phyloP scores from a whole-genome alignment of 2,113 vertebrate genomes.

The Salminus brasiliensis region DNA sequence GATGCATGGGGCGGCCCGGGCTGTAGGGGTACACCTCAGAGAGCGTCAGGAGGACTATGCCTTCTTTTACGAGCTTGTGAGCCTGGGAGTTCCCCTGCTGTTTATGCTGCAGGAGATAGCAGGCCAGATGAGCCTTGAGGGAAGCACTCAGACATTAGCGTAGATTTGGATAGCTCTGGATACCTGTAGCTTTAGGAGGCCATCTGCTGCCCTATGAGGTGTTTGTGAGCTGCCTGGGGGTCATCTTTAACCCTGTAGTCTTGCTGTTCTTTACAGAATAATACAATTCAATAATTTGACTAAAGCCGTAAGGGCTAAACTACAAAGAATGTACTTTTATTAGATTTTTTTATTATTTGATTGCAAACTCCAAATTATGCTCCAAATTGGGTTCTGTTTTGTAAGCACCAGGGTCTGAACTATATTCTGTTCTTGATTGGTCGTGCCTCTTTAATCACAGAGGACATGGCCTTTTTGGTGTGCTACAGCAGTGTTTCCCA shows the following conservation, averaged over 20 bases:
- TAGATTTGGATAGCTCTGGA: slow-evolving; percentile 62
- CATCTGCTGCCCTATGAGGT: not conserved
- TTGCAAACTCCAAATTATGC: not conserved
- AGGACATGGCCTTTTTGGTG: not conserved
- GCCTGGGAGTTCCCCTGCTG: slow-evolving; percentile 87
- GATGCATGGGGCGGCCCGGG: slow-evolving; percentile 78
- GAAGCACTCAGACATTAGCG: slow-evolving; percentile 65
- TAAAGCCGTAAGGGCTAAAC: not conserved
- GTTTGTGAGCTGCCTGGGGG: not conserved
- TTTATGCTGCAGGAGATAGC: slow-evolving; percentile 85
- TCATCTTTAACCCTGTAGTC: slow-evolving; percentile 26
- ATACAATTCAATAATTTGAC: not conserved
- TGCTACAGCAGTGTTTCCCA: not conserved
- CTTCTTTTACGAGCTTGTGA: slow-evolving; percentile 90
- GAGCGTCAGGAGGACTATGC: slow-evolving; percentile 85
- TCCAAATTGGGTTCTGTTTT: not conserved
- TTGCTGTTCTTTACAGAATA: not conserved
- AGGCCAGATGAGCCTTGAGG: slow-evolving; percentile 84
- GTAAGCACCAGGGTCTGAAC: not conserved
- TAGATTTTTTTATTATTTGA: not conserved
- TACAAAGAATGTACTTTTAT: not conserved
- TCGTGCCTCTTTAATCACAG: not conserved
- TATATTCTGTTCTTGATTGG: not conserved
- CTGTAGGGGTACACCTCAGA: slow-evolving; percentile 80
- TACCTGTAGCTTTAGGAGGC: slow-evolving; percentile 2